Conservation (phyloP, 2,888 invertebrate species). For the Ypsolopha scabrella region DNA sequence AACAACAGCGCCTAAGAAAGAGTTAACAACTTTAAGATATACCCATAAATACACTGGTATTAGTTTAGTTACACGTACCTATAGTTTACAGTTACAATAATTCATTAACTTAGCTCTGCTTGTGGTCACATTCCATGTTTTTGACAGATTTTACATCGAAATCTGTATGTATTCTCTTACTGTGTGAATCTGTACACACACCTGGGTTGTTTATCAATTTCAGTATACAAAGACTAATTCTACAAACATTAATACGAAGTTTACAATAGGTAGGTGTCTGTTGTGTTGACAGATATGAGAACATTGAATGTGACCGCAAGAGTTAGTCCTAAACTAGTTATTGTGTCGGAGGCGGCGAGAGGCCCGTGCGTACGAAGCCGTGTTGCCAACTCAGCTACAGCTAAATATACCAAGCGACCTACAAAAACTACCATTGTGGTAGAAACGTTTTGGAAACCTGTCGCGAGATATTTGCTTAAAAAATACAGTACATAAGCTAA, state of each 20-base stretch:
- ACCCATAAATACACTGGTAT: conserved; percentile 55
- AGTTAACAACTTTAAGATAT: conserved; percentile 65
- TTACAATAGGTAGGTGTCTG: too few relatives aligned
- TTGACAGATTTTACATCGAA: too few relatives aligned
- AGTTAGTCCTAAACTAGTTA: conserved; percentile 39
- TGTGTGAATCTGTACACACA: too few relatives aligned
- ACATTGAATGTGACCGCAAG: conserved; percentile 35
- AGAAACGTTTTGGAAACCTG: background rate
- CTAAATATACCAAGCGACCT: conserved; percentile 10
- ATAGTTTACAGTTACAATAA: conserved; percentile 41
- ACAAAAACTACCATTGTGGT: conserved; percentile 4
- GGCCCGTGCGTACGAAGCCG: conserved; percentile 32
- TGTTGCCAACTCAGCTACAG: conserved; percentile 21
- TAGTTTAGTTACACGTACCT: conserved; percentile 32
- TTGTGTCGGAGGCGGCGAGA: conserved; percentile 39
- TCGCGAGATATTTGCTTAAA: background rate
- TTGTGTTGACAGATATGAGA: too few relatives aligned
- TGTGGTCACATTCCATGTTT: conserved; percentile 31
- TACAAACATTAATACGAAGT: too few relatives aligned
- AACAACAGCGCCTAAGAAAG: conserved; percentile 70
- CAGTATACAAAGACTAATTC: too few relatives aligned
- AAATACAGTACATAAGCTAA: background rate
- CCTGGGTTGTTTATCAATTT: too few relatives aligned
- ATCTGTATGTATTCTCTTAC: too few relatives aligned
- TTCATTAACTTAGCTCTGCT: conserved; percentile 29